Evolutionary conservation across 2,888 invertebrate genomes (phyloP).

Genomic region (Tethea ocularis): DNA sequence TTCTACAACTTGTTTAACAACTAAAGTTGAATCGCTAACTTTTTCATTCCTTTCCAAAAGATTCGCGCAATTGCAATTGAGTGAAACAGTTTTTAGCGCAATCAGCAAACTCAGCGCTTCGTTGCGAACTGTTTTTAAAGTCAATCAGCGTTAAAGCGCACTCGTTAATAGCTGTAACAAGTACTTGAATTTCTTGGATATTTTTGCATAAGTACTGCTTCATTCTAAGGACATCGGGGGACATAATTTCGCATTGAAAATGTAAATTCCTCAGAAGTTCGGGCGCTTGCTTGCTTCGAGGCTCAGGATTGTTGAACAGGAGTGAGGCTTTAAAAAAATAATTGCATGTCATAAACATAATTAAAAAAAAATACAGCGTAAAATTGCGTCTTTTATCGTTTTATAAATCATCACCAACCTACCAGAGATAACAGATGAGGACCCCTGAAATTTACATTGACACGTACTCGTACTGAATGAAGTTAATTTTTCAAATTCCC

Average conservation of each 20-base stretch:
- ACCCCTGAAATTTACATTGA: too few species aligned
- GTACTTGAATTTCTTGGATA: slow-evolving; percentile 37
- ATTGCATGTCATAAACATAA: not conserved
- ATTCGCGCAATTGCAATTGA: slow-evolving; percentile 1
- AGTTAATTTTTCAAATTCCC: too few species aligned
- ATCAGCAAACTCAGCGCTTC: slow-evolving; percentile 5
- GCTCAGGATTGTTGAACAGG: not conserved
- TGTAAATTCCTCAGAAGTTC: slow-evolving; percentile 50
- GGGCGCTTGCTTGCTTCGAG: slow-evolving; percentile 35
- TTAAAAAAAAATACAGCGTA: too few species aligned
- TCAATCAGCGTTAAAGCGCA: slow-evolving; percentile 31
- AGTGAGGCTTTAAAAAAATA: not conserved
- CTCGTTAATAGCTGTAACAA: slow-evolving; percentile 26
- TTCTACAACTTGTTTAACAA: not conserved
- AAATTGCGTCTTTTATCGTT: too few species aligned
- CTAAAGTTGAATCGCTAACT: not conserved
- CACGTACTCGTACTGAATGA: too few species aligned
- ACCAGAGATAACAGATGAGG: too few species aligned
- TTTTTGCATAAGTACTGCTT: slow-evolving; percentile 55
- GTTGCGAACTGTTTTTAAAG: slow-evolving; percentile 36
- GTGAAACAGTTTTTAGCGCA: slow-evolving; percentile 3
- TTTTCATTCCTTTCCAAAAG: slow-evolving; percentile 2
- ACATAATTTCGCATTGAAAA: slow-evolving; percentile 58
- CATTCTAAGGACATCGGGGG: slow-evolving; percentile 44
- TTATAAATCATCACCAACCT: too few species aligned